Evolutionary conservation across 1,140 invertebrate species (phyloP).

Genomic region (Pseudomyrmex gracilis): DNA sequence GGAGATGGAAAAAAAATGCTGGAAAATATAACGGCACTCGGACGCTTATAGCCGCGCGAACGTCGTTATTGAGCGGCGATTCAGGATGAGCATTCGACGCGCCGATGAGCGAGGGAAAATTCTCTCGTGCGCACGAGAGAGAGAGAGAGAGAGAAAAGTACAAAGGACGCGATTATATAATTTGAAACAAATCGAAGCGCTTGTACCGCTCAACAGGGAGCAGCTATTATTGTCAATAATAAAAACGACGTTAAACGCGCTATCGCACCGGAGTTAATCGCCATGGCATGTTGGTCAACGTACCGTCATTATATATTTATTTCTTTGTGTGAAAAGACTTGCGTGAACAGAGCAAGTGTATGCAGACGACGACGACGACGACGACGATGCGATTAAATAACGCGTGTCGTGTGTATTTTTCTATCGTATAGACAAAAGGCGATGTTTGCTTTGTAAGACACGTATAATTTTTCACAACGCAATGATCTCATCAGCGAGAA

Average conservation of each 20-base stretch:
- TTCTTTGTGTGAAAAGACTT: background rate
- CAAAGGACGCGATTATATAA: constrained; percentile 22
- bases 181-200: constrained; percentile 14
- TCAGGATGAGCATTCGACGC: background rate
- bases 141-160: background rate
- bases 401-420: constrained; percentile 12
- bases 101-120: background rate
- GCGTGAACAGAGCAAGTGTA: no score
- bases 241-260: background rate
- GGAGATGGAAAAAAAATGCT: background rate
- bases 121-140: constrained; percentile 22
- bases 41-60: background rate
- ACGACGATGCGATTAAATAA: constrained; percentile 40
- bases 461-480: constrained; percentile 9
- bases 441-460: background rate
- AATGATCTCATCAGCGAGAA: background rate
- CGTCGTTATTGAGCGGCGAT: constrained; percentile 31
- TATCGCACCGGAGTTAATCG: constrained; percentile 34
- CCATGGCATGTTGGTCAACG: background rate
- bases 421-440: constrained; percentile 31
- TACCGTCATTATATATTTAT: constrained; percentile 24
- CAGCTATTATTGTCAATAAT: constrained; percentile 11
- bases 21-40: constrained; percentile 40
- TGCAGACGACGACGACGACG: background rate
- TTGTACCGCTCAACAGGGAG: background rate